Evolutionary conservation across 2,797 vertebrate species (phyloP), one percentile per base, ranked within the genome.

Genomic region (Sebastes iracundus): DNA sequence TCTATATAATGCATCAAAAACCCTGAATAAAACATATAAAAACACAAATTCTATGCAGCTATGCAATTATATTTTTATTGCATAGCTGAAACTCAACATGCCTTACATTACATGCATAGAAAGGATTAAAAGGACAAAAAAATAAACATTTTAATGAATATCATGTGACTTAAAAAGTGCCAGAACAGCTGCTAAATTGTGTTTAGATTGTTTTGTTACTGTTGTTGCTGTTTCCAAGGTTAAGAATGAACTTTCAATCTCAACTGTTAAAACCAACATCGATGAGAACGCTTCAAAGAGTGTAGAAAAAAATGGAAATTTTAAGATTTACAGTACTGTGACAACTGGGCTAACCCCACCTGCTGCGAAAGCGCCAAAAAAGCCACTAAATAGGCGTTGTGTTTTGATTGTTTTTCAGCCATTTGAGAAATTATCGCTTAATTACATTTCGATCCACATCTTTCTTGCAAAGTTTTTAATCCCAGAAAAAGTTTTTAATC

Each of bases 291-390:
- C 32, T 65, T 53, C 55, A 11, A 6, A 56, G 23, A 46, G 8
- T 6, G n/a, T 52, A 23, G 27, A 49, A 27, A 73, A 52, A 73
- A 53, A 63, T n/a, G 28, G 16, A 33, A 56, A 42, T 25, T 16
- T n/a, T 13, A 27, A 56, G 33, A 32, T 46, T 10, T 7, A 1
- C 23, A 30, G n/a, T 2, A 28, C 0, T 0, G 1, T 42, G 20
- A 32, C 23, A 27, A 3, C 60, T 27, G 16, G 28, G 6, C 30
- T 38, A 55, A 38, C 60, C 27, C 9, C 7, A 32, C 11, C 16
- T 32, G 20, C 13, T 32, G 13, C 5, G 14, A 59, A 67, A 67
- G 10, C n/a, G 2, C 9, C 22, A 35, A 16, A 35, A 27, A 1
- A 3, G 14, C 25, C 4, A 9, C 20, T 23, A 49, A 66, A 23